Base-by-base conservation (phyloP, 1,140 invertebrate genomes). In the Drosophila nigrodunni region DNA sequence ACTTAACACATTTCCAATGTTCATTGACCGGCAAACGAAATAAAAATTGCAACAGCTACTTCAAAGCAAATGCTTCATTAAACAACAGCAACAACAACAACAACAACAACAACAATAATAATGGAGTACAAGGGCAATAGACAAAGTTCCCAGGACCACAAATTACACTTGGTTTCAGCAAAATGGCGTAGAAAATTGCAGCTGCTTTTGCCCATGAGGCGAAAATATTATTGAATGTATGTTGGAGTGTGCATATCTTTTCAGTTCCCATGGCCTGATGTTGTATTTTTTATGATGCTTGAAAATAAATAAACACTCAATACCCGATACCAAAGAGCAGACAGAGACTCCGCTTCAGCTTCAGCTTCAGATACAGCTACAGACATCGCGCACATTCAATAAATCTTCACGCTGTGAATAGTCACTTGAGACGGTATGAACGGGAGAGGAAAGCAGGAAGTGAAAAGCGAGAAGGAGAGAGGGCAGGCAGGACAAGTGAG, bases 271-370 rank as follows among this genome's bases (percentile, higher is more conserved):
- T 43, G 44, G 46, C 52, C 62, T 71, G 66, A 52, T 86, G 66
- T 41, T 85, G 83, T 87, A 82, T 87, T 88, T 88, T 87, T 87
- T 87, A 87, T 87, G 83, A 87, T 88, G 79, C 83, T 87, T 88
- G 83, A 87, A 87, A 87, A 87, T 87, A 87, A 87, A 87, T 87
- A 87, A 87, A 87, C 83, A 87, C 83, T 87, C 83, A 87, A 87
- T 87, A 87, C 79, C 79, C 66, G 68, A 88, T 87, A 69, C 76
- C 82, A 86, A 86, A 87, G 82, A 86, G 82, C 82, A 87, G 79
- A 81, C 82, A 66, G 75, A 76, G 57, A 15, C 49, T 55, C 44
- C 54, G 11, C 35, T 13, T n/a, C 41, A 43, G 41, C 41, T 57
- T 9, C 15, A 47, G 15, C 18, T 21, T 41, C 34, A 62, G 61